Evolutionary conservation across 2,113 vertebrate genomes (phyloP).

Genomic region (Myodes glareolus): DNA sequence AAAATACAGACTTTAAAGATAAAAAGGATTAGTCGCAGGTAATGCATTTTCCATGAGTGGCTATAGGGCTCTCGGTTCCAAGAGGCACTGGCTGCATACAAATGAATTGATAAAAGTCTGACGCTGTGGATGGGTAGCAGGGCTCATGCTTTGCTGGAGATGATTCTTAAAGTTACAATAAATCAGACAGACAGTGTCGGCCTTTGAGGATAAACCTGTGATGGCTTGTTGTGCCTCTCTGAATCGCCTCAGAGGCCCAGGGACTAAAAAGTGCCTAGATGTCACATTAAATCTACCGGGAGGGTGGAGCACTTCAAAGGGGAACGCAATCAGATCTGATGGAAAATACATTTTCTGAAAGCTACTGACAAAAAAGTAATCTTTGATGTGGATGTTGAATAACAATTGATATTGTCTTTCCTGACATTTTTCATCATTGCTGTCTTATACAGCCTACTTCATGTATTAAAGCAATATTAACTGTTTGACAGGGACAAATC

Average conservation of each 20-base stretch:
- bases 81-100: conserved; percentile 90
- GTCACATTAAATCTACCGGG: conserved; percentile 93
- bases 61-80: conserved; percentile 90
- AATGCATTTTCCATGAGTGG: conserved; percentile 94
- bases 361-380: conserved; percentile 95
- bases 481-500: conserved; percentile 96
- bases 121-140: conserved; percentile 87
- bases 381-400: conserved; percentile 98
- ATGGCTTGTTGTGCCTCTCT: conserved; percentile 92
- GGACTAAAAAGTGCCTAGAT: conserved; percentile 92
- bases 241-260: conserved; percentile 92
- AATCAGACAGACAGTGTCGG: conserved; percentile 94
- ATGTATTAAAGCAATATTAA: conserved; percentile 96
- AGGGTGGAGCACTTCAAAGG: conserved; percentile 93
- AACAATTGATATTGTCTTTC: conserved; percentile 99
- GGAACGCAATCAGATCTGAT: conserved; percentile 93
- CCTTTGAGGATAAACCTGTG: conserved; percentile 94
- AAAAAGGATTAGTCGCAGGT: conserved; percentile 94
- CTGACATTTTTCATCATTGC: conserved; percentile 99
- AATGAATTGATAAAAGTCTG: conserved; percentile 93
- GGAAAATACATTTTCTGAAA: conserved; percentile 95
- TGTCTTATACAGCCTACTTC: conserved; percentile 95
- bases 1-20: conserved; percentile 94
- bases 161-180: conserved; percentile 94
- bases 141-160: conserved; percentile 91